Evolutionary conservation across 2,888 invertebrate genomes (phyloP).

Genomic region (Argyresthia goedartella): DNA sequence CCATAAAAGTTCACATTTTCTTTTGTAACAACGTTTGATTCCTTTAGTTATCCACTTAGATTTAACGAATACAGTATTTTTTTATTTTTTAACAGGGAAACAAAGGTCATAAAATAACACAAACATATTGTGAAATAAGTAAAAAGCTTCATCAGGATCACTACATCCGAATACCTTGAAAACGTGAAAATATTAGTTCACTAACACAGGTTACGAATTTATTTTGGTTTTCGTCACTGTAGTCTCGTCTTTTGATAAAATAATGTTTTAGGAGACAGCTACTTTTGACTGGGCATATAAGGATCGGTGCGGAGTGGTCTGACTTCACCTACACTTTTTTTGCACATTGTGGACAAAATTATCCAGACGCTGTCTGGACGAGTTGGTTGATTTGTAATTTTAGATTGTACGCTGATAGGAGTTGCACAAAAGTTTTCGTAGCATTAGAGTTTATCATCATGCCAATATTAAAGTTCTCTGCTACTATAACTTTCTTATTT

Average conservation of each 20-base stretch:
- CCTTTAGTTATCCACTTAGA: constrained; percentile 7
- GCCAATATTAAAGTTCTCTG: too few relatives aligned
- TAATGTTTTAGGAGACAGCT: too few relatives aligned
- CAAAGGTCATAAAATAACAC: too few relatives aligned
- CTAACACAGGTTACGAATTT: constrained; percentile 2
- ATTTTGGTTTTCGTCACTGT: background rate
- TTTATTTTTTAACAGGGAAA: constrained; percentile 5
- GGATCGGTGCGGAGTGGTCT: too few relatives aligned
- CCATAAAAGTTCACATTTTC: constrained; percentile 6
- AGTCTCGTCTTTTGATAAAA: too few relatives aligned
- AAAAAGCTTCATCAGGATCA: too few relatives aligned
- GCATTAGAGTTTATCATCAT: background rate
- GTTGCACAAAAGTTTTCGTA: background rate
- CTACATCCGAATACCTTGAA: background rate
- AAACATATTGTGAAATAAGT: too few relatives aligned
- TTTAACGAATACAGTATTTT: constrained; percentile 1
- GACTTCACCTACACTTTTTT: too few relatives aligned
- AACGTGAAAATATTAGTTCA: constrained; percentile 3
- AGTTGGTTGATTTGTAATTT: background rate
- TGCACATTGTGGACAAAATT: too few relatives aligned
- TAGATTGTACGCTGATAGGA: background rate
- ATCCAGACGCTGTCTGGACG: background rate
- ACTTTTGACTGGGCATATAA: too few relatives aligned
- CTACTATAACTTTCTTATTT: too few relatives aligned
- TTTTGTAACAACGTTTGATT: constrained; percentile 6